Evolutionary conservation across 1,140 invertebrate genomes (phyloP).

Genomic region (Drosophila serrata): DNA sequence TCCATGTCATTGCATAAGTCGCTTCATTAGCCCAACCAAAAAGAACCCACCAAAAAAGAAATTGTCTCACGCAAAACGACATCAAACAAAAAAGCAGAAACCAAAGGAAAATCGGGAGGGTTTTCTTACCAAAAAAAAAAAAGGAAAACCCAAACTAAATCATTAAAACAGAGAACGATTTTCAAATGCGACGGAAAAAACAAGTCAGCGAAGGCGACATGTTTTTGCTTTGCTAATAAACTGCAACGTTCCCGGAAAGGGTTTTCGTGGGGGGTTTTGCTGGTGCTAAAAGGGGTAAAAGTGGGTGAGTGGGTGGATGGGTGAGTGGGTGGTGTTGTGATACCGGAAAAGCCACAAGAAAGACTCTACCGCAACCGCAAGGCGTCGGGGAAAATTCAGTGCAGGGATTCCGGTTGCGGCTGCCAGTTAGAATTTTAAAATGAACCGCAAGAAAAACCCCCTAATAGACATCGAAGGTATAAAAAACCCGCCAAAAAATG

Average conservation of each 20-base stretch:
- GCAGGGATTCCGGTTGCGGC: constrained; percentile 44
- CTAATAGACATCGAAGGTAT: constrained; percentile 61
- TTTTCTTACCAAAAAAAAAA: neutral
- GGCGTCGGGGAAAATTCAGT: constrained; percentile 54
- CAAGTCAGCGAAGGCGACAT: constrained; percentile 67
- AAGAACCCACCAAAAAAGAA: constrained; percentile 33
- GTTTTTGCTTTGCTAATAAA: constrained; percentile 80
- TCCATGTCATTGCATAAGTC: constrained; percentile 82
- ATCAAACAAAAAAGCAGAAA: constrained; percentile 65
- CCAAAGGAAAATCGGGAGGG: constrained; percentile 20
- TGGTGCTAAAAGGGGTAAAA: constrained; percentile 10
- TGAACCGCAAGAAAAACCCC: constrained; percentile 45
- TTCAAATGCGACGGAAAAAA: constrained; percentile 50
- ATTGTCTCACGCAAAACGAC: constrained; percentile 60
- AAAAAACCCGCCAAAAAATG: constrained; percentile 57
- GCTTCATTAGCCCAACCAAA: constrained; percentile 73
- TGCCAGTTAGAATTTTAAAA: constrained; percentile 66
- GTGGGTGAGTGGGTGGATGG: neutral
- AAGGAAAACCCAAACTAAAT: constrained; percentile 55
- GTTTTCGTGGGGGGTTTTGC: neutral
- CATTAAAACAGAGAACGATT: constrained; percentile 66
- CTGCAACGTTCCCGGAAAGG: constrained; percentile 66
- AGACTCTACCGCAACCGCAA: constrained; percentile 65
- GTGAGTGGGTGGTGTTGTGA: neutral
- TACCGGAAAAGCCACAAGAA: constrained; percentile 54